Percentiles rank a stretch among this genome's conserved stretches.
These are phyloP conservation scores for Eurois occulta DNA, from an alignment of 2,888 invertebrate genomes.

Conservation along the genomic window DNA sequence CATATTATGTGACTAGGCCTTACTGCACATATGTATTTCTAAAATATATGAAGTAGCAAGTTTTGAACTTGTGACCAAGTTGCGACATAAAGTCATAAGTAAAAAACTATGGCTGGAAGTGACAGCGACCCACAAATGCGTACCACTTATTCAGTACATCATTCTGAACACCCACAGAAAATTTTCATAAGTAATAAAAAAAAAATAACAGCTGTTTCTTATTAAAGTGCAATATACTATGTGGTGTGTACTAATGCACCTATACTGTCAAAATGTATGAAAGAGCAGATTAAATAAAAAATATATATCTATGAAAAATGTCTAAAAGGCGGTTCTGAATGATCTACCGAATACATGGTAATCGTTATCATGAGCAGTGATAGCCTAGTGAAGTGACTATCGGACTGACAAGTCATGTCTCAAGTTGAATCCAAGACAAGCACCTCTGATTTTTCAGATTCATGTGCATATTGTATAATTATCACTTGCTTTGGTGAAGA, in stretches of 20 bases:
- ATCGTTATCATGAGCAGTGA: too few relatives aligned
- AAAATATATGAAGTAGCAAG: slow-evolving; percentile 10
- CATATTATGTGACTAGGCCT: slow-evolving; percentile 39
- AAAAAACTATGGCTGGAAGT: slow-evolving; percentile 5
- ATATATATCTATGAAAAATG: too few relatives aligned
- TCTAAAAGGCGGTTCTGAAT: too few relatives aligned
- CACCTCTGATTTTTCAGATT: too few relatives aligned
- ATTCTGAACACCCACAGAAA: background rate
- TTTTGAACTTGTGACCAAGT: slow-evolving; percentile 21
- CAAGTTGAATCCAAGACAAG: too few relatives aligned
- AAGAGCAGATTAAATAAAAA: background rate
- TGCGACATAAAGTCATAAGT: slow-evolving; percentile 1
- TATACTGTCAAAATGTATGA: background rate
- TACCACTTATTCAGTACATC: background rate
- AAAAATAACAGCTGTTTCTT: background rate
- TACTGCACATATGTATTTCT: slow-evolving; percentile 29
- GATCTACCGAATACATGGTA: too few relatives aligned
- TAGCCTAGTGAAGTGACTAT: too few relatives aligned
- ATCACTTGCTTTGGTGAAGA: too few relatives aligned
- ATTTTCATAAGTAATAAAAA: background rate
- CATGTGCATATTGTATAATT: too few relatives aligned
- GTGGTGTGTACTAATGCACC: too few relatives aligned
- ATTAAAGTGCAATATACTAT: background rate
- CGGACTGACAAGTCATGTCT: too few relatives aligned
- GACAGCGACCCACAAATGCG: background rate